These are phyloP conservation scores for Anadara kagoshimensis DNA, from an alignment of 1,140 invertebrate species.

Conservation along the genomic window DNA sequence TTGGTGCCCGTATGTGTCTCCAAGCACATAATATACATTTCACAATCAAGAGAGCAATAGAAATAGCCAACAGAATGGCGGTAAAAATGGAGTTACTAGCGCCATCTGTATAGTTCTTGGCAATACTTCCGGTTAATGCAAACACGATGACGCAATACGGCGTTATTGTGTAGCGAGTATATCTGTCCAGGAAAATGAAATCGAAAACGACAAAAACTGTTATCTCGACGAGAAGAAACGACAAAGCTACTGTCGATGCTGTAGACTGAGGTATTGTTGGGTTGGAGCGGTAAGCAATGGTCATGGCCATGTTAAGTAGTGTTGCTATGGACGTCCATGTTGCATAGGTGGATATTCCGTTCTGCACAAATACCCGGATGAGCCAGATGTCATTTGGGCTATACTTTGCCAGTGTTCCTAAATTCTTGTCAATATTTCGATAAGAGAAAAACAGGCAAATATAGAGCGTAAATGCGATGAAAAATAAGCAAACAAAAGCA, in stretches of 20 bases:
- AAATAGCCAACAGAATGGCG: constrained; percentile 51
- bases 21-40: constrained; percentile 45
- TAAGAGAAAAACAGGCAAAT: constrained; percentile 52
- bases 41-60: constrained; percentile 27
- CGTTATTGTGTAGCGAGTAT: constrained; percentile 61
- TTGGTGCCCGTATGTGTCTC: constrained; percentile 43
- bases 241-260: constrained; percentile 51
- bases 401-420: constrained; percentile 28
- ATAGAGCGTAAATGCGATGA: constrained; percentile 61
- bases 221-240: constrained; percentile 51
- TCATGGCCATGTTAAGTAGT: constrained; percentile 61
- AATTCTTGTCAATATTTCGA: constrained; percentile 33
- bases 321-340: constrained; percentile 68
- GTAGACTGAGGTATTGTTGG: constrained; percentile 20
- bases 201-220: constrained; percentile 54
- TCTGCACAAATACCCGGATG: constrained; percentile 66
- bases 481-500: constrained; percentile 35
- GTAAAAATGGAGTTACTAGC: constrained; percentile 58
- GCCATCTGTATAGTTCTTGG: constrained; percentile 51
- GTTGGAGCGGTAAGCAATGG: constrained; percentile 43
- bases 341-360: constrained; percentile 67
- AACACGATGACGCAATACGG: constrained; percentile 64
- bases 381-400: constrained; percentile 59
- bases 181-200: constrained; percentile 57
- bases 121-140: constrained; percentile 58